Percentiles rank a stretch among this genome's conserved stretches.
These are phyloP conservation scores for Actinernus sp. DNA, from an alignment of 92 coral and sea anemone genomes.

Conservation along the genomic window DNA sequence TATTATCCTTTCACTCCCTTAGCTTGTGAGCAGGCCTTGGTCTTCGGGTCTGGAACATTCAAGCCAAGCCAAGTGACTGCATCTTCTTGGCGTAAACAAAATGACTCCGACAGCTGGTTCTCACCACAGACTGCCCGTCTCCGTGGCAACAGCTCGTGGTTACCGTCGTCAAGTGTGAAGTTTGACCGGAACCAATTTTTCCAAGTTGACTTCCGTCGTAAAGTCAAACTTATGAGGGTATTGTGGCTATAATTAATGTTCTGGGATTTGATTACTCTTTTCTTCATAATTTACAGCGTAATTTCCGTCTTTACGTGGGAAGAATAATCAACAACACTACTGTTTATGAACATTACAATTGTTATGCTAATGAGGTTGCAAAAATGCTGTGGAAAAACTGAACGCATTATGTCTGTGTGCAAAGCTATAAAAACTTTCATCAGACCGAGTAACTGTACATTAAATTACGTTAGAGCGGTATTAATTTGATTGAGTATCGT, in stretches of 20 bases:
- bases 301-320: no score
- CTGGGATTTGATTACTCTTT: background rate
- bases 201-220: conserved; percentile 20
- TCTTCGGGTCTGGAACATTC: background rate
- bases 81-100: conserved; percentile 18
- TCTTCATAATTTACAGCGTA: no score
- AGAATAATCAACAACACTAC: no score
- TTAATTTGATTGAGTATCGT: no score
- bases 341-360: no score
- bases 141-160: conserved; percentile 11
- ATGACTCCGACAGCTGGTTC: background rate
- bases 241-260: background rate
- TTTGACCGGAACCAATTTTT: conserved; percentile 19
- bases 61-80: conserved; percentile 34
- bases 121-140: conserved; percentile 12
- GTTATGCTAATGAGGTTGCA: no score
- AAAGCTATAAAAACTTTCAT: no score
- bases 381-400: no score
- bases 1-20: no score
- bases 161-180: conserved; percentile 2
- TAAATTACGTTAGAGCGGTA: no score
- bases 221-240: conserved; percentile 18
- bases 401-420: no score
- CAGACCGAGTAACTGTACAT: no score
- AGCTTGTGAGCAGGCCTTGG: conserved; percentile 13